phyloP scores from a whole-genome alignment of 2,113 vertebrate species.

The Gulo gulo region DNA sequence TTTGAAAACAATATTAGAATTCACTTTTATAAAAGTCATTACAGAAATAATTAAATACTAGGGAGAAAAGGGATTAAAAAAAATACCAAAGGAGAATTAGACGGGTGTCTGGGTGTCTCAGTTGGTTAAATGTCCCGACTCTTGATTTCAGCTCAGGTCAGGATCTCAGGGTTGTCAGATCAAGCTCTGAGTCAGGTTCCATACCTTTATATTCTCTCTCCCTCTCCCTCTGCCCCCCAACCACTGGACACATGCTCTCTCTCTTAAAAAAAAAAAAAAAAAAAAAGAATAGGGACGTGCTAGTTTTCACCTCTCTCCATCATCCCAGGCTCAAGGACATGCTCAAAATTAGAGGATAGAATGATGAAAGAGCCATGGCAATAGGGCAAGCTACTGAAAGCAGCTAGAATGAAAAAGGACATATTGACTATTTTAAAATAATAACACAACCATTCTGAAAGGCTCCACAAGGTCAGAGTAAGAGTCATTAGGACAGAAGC shows the following conservation, averaged over 20 bases:
- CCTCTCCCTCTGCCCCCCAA: not conserved
- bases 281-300: not conserved
- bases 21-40: constrained; percentile 29
- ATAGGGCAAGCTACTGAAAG: not conserved
- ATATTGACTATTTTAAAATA: not conserved
- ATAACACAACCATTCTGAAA: not conserved
- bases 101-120: not conserved
- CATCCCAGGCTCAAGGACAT: not conserved
- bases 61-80: not conserved
- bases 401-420: not conserved
- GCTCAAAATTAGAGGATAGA: not conserved
- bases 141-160: not conserved
- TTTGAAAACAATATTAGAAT: not conserved
- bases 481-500: not conserved
- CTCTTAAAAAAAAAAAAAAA: not conserved
- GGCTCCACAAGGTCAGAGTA: not conserved
- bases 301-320: not conserved
- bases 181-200: too few relatives aligned
- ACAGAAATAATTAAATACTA: not conserved
- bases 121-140: not conserved
- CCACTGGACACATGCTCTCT: not conserved
- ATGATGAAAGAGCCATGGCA: not conserved
- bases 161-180: not conserved
- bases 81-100: not conserved
- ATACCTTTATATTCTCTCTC: not conserved